phyloP scores from a whole-genome alignment of 2,113 vertebrate genomes.

The Misgurnus mizolepis region DNA sequence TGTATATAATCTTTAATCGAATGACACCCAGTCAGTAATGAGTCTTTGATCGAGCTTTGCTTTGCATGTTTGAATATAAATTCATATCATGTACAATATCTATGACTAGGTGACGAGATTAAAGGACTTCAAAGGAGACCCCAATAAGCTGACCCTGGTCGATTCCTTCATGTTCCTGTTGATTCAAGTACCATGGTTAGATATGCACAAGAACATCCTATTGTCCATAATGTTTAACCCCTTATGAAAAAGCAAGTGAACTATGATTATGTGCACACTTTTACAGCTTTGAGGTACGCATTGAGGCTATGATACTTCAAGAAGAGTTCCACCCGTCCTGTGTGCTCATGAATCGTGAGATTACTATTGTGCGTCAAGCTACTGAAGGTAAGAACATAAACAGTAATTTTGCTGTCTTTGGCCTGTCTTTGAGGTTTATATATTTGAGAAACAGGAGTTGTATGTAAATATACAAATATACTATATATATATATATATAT shows the following conservation, averaged over 20 bases:
- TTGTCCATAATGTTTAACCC: background rate
- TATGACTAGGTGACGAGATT: constrained; percentile 85
- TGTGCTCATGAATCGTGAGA: constrained; percentile 82
- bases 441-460: background rate
- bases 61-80: background rate
- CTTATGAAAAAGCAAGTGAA: background rate
- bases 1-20: constrained; percentile 26
- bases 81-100: constrained; percentile 36
- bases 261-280: constrained; percentile 40
- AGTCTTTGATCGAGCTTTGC: background rate
- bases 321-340: constrained; percentile 89
- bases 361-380: constrained; percentile 82
- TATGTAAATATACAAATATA: too few relatives aligned
- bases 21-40: background rate
- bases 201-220: constrained; percentile 36
- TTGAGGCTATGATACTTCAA: constrained; percentile 93
- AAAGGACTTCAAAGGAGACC: constrained; percentile 85
- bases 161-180: constrained; percentile 92
- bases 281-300: constrained; percentile 86
- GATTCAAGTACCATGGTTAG: constrained; percentile 95
- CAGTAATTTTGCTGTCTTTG: background rate
- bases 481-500: too few relatives aligned
- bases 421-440: fast-evolving
- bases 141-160: constrained; percentile 89
- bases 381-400: constrained; percentile 82